Conservation (phyloP, 1,140 invertebrate species). For the Drosophila sucinea region DNA sequence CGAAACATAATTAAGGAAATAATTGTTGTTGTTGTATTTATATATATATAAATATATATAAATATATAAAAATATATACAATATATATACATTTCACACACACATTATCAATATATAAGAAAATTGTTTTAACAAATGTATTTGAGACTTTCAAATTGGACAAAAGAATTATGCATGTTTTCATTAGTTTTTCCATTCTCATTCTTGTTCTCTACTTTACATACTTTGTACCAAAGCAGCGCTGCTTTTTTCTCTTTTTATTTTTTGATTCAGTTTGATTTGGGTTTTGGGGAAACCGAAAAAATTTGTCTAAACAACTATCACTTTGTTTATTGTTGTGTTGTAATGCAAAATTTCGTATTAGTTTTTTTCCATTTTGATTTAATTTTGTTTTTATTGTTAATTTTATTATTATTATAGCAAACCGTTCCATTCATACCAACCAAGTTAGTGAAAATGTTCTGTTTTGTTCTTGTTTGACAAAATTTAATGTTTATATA, state of each 20-base stretch:
- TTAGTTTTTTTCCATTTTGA: conserved; percentile 14
- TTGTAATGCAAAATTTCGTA: conserved; percentile 42
- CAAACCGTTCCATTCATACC: conserved; percentile 76
- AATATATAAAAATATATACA: conserved; percentile 35
- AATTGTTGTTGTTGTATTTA: conserved; percentile 17
- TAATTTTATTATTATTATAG: conserved; percentile 64
- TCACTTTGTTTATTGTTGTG: conserved; percentile 36
- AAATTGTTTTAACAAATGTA: conserved; percentile 19
- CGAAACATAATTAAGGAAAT: conserved; percentile 18
- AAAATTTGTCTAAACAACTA: conserved; percentile 42
- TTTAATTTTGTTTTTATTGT: conserved; percentile 24
- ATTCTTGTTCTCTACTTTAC: conserved; percentile 35
- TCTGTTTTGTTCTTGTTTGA: conserved; percentile 31
- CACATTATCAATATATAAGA: conserved; percentile 11
- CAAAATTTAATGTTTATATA: conserved; percentile 34
- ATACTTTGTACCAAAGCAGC: conserved; percentile 78
- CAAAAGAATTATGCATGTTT: conserved; percentile 14
- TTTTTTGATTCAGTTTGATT: conserved; percentile 31
- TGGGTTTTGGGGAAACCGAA: conserved; percentile 29
- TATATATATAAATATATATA: conserved; percentile 16
- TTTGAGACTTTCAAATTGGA: conserved; percentile 2
- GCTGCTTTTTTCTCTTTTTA: conserved; percentile 49
- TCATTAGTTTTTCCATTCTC: conserved; percentile 2
- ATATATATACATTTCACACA: conserved; percentile 26
- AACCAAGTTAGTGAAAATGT: conserved; percentile 68